A percentile compares a stretch with the other conserved stretches of the same genome.
phyloP scores from a whole-genome alignment of 2,888 invertebrate species.

The Hyposoter didymator region DNA sequence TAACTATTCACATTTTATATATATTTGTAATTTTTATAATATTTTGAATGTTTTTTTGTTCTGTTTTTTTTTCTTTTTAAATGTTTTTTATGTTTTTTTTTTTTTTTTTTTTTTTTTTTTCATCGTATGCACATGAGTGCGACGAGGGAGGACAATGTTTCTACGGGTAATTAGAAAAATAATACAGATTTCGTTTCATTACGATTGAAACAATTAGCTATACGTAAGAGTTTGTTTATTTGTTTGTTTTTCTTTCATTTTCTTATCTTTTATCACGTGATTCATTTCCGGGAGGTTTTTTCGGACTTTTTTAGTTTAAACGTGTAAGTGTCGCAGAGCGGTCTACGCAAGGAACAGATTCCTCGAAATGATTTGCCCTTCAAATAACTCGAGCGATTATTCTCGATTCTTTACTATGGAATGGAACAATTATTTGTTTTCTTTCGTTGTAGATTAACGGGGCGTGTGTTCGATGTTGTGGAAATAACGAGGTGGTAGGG shows the following conservation, averaged over 20 bases:
- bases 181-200: slow-evolving; percentile 79
- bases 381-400: slow-evolving; percentile 13
- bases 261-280: slow-evolving; percentile 63
- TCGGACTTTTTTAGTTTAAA: slow-evolving; percentile 74
- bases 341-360: not conserved
- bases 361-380: not conserved
- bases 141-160: slow-evolving; percentile 61
- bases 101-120: slow-evolving; percentile 38
- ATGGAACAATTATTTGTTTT: slow-evolving; percentile 74
- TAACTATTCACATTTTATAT: slow-evolving; percentile 58
- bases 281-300: slow-evolving; percentile 63
- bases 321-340: slow-evolving; percentile 70
- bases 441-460: slow-evolving; percentile 65
- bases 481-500: slow-evolving; percentile 38
- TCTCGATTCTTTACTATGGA: slow-evolving; percentile 53
- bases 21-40: slow-evolving; percentile 6
- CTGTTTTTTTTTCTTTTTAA: no score
- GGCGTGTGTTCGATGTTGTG: slow-evolving; percentile 72
- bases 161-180: slow-evolving; percentile 82
- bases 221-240: slow-evolving; percentile 66
- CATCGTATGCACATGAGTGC: slow-evolving; percentile 53
- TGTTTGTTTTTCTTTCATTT: not conserved
- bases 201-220: slow-evolving; percentile 81
- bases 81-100: not conserved
- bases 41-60: slow-evolving; percentile 48